These are phyloP conservation scores for Erpetoichthys calabaricus DNA, from an alignment of 2,797 vertebrate genomes.

Conservation along the genomic window DNA sequence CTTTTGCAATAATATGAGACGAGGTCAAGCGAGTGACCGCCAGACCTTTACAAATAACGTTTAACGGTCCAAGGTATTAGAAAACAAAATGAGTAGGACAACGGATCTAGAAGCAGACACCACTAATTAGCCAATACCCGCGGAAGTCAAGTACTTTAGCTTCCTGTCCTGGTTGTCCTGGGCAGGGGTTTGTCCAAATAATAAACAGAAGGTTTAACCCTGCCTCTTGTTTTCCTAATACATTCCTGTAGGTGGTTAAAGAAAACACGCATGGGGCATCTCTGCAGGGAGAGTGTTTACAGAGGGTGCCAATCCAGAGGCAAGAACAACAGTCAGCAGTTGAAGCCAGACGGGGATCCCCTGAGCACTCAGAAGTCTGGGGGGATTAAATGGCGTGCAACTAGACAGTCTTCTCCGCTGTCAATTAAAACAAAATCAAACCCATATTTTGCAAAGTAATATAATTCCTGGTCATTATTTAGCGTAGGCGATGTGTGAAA, in stretches of 20 bases:
- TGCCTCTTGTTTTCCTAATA: conserved; percentile 14
- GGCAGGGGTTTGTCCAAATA: conserved; percentile 8
- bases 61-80: too few species aligned
- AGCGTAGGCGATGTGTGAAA: conserved; percentile 11
- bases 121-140: conserved; percentile 5
- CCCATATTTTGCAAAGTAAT: conserved; percentile 18
- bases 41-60: too few species aligned
- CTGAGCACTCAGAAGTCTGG: conserved; percentile 30
- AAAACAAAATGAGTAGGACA: too few species aligned
- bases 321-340: conserved; percentile 31
- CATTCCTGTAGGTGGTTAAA: conserved; percentile 19
- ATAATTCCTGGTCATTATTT: conserved; percentile 10
- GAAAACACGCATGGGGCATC: conserved; percentile 18
- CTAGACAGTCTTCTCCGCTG: conserved; percentile 26
- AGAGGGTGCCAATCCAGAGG: conserved; percentile 27
- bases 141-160: conserved; percentile 8
- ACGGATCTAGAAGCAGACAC: too few species aligned
- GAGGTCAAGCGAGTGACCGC: too few species aligned
- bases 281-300: conserved; percentile 17
- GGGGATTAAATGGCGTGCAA: conserved; percentile 49
- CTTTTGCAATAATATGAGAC: too few species aligned
- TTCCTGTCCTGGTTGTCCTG: conserved; percentile 15
- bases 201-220: conserved; percentile 10
- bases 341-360: conserved; percentile 32
- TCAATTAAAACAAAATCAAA: conserved; percentile 37